A percentile compares a stretch with the other conserved stretches of the same genome.
Conservation (phyloP, 2,888 invertebrate species). For the Tenodera sinensis region DNA sequence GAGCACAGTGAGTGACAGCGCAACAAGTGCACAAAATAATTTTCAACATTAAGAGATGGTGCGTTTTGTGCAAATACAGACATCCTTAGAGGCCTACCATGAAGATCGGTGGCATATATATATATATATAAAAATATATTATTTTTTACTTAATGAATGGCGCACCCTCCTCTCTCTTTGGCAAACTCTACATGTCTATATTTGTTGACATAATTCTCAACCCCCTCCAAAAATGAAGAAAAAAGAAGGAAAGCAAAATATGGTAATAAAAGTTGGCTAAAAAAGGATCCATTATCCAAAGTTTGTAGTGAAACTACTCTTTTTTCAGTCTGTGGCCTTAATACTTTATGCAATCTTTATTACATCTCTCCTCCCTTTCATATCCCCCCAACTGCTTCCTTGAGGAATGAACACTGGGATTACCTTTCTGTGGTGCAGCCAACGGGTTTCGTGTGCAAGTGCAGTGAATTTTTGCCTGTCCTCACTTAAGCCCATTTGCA, state of each 20-base stretch:
- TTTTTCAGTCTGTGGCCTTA: conserved; percentile 34
- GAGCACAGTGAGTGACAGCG: not conserved
- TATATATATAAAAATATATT: not conserved
- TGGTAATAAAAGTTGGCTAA: conserved; percentile 12
- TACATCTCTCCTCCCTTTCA: conserved; percentile 19
- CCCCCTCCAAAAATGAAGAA: not conserved
- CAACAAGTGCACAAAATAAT: not conserved
- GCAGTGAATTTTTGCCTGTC: not conserved
- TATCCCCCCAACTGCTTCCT: not conserved
- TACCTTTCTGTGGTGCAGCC: not conserved
- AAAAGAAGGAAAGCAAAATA: conserved; percentile 22
- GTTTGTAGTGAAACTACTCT: conserved; percentile 32
- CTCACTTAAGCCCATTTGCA: not conserved
- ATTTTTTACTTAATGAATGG: not conserved
- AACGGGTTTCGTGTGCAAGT: not conserved
- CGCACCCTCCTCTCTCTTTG: not conserved
- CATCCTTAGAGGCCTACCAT: conserved; percentile 21
- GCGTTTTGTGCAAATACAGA: not conserved
- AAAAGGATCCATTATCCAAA: not conserved
- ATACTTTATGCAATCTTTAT: conserved; percentile 30
- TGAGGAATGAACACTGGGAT: not conserved
- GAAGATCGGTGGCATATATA: conserved; percentile 17
- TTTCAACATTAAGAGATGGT: not conserved
- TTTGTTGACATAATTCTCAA: conserved; percentile 24
- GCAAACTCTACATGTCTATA: conserved; percentile 9